Evolutionary conservation across 2,797 vertebrate genomes (phyloP).

Genomic region (Ibycter americanus): DNA sequence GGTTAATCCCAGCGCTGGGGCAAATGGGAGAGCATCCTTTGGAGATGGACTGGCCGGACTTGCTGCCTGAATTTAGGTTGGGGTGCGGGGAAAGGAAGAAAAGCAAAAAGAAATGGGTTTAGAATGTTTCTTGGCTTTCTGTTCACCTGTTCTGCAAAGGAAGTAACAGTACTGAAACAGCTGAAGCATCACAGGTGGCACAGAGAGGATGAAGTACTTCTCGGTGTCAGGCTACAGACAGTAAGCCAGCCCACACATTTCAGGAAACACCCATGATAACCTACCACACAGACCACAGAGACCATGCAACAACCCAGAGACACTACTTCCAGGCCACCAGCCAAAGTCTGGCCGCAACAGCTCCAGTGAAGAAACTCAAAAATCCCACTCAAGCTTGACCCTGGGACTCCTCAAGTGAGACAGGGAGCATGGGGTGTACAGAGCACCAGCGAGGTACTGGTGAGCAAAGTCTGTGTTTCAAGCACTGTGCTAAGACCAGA

Average conservation of each 20-base stretch:
- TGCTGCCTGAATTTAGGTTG: background rate
- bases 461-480: background rate
- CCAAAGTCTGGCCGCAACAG: fast-evolving
- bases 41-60: constrained; percentile 61
- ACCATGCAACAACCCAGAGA: background rate
- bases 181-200: fast-evolving
- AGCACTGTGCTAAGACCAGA: background rate
- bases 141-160: background rate
- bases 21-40: constrained; percentile 66
- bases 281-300: background rate
- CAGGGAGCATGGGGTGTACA: background rate
- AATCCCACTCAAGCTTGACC: background rate
- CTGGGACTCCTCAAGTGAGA: background rate
- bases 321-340: background rate
- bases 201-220: background rate
- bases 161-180: background rate
- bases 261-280: background rate
- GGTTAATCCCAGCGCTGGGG: constrained; percentile 7
- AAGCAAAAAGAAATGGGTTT: background rate
- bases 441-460: background rate
- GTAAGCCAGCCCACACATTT: background rate
- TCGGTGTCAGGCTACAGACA: fast-evolving
- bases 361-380: background rate
- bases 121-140: background rate
- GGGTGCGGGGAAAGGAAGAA: background rate